These are phyloP conservation scores for Aricia artaxerxes DNA, from an alignment of 2,888 invertebrate genomes.

Conservation along the genomic window DNA sequence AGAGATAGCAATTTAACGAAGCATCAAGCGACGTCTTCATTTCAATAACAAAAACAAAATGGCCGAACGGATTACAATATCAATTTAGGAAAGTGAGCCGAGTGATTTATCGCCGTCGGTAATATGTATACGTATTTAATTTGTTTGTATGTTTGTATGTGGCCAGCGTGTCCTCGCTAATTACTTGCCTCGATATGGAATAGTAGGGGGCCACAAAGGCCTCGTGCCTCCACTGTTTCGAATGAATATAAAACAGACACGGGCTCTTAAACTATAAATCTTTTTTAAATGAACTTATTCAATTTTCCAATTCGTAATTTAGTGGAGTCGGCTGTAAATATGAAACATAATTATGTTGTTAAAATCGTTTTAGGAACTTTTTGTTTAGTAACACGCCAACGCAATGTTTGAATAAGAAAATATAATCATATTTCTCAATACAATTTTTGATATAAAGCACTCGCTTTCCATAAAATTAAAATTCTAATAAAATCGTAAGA, in stretches of 20 bases:
- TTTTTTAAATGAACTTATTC: constrained; percentile 26
- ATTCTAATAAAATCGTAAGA: too few relatives aligned
- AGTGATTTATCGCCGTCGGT: constrained; percentile 75
- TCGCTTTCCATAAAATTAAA: too few relatives aligned
- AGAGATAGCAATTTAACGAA: constrained; percentile 79
- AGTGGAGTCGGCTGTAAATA: neutral
- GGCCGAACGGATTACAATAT: constrained; percentile 74
- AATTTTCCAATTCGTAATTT: constrained; percentile 23
- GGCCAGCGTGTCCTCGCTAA: constrained; percentile 38
- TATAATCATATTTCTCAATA: neutral
- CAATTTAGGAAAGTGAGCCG: constrained; percentile 79
- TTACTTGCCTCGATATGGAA: constrained; percentile 39
- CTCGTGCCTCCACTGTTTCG: constrained; percentile 26
- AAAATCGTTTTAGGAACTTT: neutral
- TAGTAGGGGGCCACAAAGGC: constrained; percentile 21
- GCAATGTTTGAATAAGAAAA: neutral
- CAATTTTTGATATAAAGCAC: too few relatives aligned
- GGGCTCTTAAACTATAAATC: constrained; percentile 18
- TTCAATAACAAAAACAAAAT: constrained; percentile 72
- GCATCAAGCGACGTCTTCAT: constrained; percentile 74
- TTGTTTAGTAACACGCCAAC: neutral
- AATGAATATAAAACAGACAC: constrained; percentile 29
- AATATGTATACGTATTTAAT: constrained; percentile 37
- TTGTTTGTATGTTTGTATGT: constrained; percentile 37
- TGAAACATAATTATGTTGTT: neutral